Conservation (phyloP, 2,888 invertebrate genomes). For the Plemyria rubiginata region DNA sequence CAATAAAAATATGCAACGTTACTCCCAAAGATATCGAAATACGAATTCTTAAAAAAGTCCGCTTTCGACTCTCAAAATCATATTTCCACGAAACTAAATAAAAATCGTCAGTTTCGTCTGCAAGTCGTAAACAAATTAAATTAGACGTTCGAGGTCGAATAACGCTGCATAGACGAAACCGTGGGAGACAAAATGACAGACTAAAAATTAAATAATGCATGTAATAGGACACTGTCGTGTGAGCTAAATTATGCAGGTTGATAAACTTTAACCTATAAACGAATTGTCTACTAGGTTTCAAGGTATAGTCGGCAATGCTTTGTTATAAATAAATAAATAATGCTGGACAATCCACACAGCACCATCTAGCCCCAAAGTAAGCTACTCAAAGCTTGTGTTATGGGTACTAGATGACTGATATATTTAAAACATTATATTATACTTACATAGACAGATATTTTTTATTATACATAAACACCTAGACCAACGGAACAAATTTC, state of each 20-base stretch:
- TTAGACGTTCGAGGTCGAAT: conserved; percentile 19
- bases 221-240: conserved; percentile 20
- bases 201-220: conserved; percentile 13
- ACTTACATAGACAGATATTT: too few species aligned
- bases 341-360: too few species aligned
- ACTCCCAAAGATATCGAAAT: too few species aligned
- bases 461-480: too few species aligned
- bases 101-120: conserved; percentile 18
- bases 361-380: too few species aligned
- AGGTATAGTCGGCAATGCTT: too few species aligned
- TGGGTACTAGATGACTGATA: too few species aligned
- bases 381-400: too few species aligned
- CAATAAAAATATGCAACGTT: too few species aligned
- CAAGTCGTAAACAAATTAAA: conserved; percentile 17
- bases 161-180: conserved; percentile 22
- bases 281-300: background rate
- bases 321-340: too few species aligned
- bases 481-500: too few species aligned
- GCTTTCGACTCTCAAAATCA: conserved; percentile 11
- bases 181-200: conserved; percentile 20
- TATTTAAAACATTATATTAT: too few species aligned
- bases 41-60: background rate
- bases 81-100: conserved; percentile 12
- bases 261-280: conserved; percentile 25
- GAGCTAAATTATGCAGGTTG: conserved; percentile 14